Percentiles rank a stretch among this genome's conserved stretches.
Evolutionary conservation across 2,888 invertebrate species (phyloP).

Genomic region (Drosophila pseudotakahashii): DNA sequence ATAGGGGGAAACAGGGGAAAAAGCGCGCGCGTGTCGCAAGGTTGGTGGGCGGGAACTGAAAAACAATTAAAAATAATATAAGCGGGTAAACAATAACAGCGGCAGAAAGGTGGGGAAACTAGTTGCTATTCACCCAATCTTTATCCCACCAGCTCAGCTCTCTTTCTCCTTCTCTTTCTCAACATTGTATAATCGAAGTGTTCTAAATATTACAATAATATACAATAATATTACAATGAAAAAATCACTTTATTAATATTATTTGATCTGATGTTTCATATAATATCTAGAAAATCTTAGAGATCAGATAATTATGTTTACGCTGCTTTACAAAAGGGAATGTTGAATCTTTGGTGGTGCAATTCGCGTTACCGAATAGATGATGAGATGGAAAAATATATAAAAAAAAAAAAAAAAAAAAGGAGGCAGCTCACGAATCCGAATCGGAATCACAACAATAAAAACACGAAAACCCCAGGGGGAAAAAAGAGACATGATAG

Average conservation of each 20-base stretch:
- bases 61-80: slow-evolving; percentile 31
- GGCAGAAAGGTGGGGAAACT: neutral
- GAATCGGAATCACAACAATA: slow-evolving; percentile 41
- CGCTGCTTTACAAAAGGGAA: slow-evolving; percentile 4
- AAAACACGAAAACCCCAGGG: slow-evolving; percentile 16
- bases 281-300: too few species aligned
- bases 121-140: slow-evolving; percentile 21
- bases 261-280: too few species aligned
- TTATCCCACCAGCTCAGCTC: slow-evolving; percentile 5
- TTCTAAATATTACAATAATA: slow-evolving; percentile 5
- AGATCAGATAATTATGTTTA: neutral
- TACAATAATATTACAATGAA: too few species aligned
- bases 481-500: slow-evolving; percentile 29
- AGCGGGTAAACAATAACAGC: slow-evolving; percentile 29
- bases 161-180: neutral
- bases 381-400: slow-evolving; percentile 64
- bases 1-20: neutral
- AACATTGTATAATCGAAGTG: slow-evolving; percentile 74
- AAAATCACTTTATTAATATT: too few species aligned
- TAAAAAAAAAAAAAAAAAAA: neutral
- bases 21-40: slow-evolving; percentile 27
- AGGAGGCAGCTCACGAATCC: slow-evolving; percentile 23
- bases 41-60: slow-evolving; percentile 29
- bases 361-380: slow-evolving; percentile 66
- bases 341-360: slow-evolving; percentile 49